Percentiles rank a stretch among this genome's conserved stretches.
Conservation (phyloP, 1,140 invertebrate genomes). For the Megalopta genalis region DNA sequence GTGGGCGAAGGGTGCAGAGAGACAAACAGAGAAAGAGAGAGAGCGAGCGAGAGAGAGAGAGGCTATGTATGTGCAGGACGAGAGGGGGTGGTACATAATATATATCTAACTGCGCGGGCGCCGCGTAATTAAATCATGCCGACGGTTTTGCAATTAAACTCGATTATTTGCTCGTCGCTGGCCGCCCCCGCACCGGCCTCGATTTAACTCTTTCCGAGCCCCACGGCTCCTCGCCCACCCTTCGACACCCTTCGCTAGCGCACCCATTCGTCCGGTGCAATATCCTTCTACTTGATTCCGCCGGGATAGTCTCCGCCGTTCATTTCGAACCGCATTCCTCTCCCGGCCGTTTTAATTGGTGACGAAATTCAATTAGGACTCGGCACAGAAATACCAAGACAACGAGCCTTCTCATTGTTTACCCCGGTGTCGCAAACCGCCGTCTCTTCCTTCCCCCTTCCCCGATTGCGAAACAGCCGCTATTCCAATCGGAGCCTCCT, state of each 20-base stretch:
- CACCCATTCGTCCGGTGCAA: constrained; percentile 61
- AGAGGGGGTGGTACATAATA: constrained; percentile 47
- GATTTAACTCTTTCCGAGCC: constrained; percentile 78
- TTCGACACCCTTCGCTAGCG: constrained; percentile 54
- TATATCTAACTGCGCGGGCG: constrained; percentile 65
- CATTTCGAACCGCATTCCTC: constrained; percentile 63
- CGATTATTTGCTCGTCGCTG: constrained; percentile 80
- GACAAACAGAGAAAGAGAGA: background rate
- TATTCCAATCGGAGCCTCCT: no score
- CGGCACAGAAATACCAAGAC: background rate
- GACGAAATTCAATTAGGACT: constrained; percentile 30
- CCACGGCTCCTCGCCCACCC: constrained; percentile 41
- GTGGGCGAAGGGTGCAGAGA: background rate
- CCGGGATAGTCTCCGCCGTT: constrained; percentile 59
- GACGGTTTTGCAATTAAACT: constrained; percentile 82
- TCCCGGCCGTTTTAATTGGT: constrained; percentile 62
- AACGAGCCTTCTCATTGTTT: background rate
- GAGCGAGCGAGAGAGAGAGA: background rate
- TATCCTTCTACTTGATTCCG: constrained; percentile 75
- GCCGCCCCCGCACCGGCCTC: constrained; percentile 68
- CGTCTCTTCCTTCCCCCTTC: background rate
- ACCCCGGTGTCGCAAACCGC: background rate
- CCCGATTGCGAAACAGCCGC: no score
- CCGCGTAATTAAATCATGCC: constrained; percentile 81
- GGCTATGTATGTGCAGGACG: constrained; percentile 26